A percentile compares a stretch with the other conserved stretches of the same genome.
phyloP scores from a whole-genome alignment of 2,888 invertebrate genomes.

The Drosophila emarginata region DNA sequence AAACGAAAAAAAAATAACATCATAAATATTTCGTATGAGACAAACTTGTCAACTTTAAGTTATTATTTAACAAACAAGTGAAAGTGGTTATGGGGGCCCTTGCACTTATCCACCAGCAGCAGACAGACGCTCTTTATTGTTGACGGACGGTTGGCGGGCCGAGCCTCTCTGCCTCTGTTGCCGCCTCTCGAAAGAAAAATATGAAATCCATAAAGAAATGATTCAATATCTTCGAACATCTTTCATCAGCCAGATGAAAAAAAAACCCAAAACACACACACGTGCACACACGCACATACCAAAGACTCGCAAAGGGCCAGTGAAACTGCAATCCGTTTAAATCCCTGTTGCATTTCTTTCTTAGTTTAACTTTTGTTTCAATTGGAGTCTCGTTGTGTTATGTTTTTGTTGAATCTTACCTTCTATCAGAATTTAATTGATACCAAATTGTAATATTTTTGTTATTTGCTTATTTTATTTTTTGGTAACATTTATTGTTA shows the following conservation, averaged over 20 bases:
- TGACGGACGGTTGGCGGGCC: conserved; percentile 38
- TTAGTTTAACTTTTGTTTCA: conserved; percentile 15
- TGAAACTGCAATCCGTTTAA: conserved; percentile 40
- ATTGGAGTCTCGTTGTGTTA: conserved; percentile 10
- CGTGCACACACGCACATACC: background rate
- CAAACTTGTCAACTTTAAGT: conserved; percentile 43
- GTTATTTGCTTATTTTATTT: background rate
- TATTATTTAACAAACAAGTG: conserved; percentile 77
- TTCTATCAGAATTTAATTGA: conserved; percentile 1
- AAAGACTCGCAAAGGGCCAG: conserved; percentile 19
- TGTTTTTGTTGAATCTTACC: background rate
- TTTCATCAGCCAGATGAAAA: conserved; percentile 63
- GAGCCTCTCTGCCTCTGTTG: conserved; percentile 36
- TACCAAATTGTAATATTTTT: background rate
- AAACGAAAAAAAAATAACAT: conserved; percentile 6
- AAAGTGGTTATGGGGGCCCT: conserved; percentile 65
- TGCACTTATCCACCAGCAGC: conserved; percentile 57
- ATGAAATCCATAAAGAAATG: conserved; percentile 76
- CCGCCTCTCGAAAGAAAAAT: conserved; percentile 54
- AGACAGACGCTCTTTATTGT: conserved; percentile 64
- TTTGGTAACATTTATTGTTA: background rate
- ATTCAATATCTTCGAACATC: conserved; percentile 66
- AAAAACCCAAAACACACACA: conserved; percentile 24
- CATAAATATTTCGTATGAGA: background rate
- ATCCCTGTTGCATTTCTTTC: conserved; percentile 19